Base-by-base conservation (phyloP, 35 echinoderm and acorn worm genomes). In the Ophiothrix spiculata region DNA sequence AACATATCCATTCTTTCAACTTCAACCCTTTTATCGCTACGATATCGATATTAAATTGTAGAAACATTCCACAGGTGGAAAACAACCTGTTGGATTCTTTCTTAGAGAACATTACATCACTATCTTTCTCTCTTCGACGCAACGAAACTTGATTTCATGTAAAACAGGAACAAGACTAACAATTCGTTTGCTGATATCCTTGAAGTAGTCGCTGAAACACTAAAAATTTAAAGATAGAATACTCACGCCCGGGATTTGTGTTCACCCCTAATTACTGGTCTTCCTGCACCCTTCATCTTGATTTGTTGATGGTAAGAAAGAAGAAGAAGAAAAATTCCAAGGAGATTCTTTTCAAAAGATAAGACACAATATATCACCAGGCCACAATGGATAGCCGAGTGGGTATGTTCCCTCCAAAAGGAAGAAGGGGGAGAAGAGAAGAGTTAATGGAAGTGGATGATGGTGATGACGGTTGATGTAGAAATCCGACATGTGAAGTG, bases 221-320 rank as follows among this genome's bases (percentile, higher is more conserved):
- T n/a, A n/a, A n/a, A n/a, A n/a, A n/a, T n/a, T 25, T 25, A 69
- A 69, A 69, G 60, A 69, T 10, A 6, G n/a, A 69, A 69, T 69
- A 69, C 60, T 69, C 60, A 69, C 60, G 60, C 60, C 60, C 29
- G 17, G 60, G 10, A 25, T 25, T 69, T 69, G 23, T 69, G 60
- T 15, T 69, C 60, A 28, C 60, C 16, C 17, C 60, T 28, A 69
- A 69, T n/a, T 69, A 69, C 25, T 4, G 60, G 60, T 69, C 60
- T 69, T 69, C 60, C 60, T 12, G 60, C 60, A 69, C 60, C 60
- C 60, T 69, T 69, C 60, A 69, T 69, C 6, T 69, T 69, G 60
- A 6, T 69, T 69, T n/a, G 60, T 4, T 69, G 17, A n/a, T 10
- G 10, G 17, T 25, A 69, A 21, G 21, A 54, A 69, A 10, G 23